phyloP scores from a whole-genome alignment of 2,888 invertebrate genomes.

The Bellardia pandia region DNA sequence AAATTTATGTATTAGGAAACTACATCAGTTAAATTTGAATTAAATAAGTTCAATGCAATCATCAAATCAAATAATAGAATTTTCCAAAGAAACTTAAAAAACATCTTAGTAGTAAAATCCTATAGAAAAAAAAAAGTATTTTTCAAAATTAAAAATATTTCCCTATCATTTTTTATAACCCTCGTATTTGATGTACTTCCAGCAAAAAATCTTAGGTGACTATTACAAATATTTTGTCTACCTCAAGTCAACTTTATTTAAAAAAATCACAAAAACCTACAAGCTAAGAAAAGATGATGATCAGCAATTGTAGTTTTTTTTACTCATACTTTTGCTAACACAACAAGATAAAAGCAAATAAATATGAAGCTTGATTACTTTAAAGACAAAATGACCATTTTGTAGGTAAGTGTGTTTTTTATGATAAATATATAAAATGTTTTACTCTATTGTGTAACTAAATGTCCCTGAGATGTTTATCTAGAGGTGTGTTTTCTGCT shows the following conservation, averaged over 20 bases:
- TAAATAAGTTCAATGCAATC: too few species aligned
- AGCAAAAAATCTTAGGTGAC: constrained; percentile 35
- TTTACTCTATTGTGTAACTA: background rate
- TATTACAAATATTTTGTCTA: constrained; percentile 31
- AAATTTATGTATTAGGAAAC: background rate
- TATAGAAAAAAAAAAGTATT: too few species aligned
- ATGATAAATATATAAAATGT: constrained; percentile 10
- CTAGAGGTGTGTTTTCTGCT: constrained; percentile 32
- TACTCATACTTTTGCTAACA: background rate
- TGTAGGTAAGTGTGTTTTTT: background rate
- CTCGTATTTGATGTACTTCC: background rate
- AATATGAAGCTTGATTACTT: background rate
- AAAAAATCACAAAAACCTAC: constrained; percentile 18
- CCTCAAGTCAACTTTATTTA: constrained; percentile 40
- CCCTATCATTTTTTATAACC: background rate
- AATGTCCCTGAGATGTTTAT: constrained; percentile 48
- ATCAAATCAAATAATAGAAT: background rate
- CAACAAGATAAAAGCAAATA: constrained; percentile 5
- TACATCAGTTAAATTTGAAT: too few species aligned
- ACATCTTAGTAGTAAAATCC: too few species aligned
- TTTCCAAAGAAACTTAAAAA: too few species aligned
- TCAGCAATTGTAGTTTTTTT: background rate
- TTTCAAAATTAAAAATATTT: too few species aligned
- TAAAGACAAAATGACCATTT: constrained; percentile 47
- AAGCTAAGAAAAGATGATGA: constrained; percentile 18